Evolutionary conservation across 2,113 vertebrate species (phyloP).

Genomic region (Steatornis caripensis): DNA sequence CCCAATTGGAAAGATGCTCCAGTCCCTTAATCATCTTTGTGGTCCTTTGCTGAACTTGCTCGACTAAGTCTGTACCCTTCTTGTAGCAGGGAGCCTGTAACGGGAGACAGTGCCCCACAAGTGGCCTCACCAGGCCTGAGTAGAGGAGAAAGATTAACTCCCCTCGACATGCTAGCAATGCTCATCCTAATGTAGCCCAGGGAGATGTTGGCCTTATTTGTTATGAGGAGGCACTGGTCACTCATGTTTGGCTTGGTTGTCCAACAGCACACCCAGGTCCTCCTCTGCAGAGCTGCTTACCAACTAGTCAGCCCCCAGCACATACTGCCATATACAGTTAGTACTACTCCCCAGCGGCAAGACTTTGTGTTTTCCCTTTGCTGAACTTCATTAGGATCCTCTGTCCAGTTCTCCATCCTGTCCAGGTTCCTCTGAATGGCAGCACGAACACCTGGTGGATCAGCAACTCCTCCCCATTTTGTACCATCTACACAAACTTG

Average conservation of each 20-base stretch:
- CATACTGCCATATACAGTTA: background rate
- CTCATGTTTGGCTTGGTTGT: too few relatives aligned
- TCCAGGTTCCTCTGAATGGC: background rate
- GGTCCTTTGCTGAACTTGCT: background rate
- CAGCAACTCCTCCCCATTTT: background rate
- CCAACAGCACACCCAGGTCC: too few relatives aligned
- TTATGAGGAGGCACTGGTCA: too few relatives aligned
- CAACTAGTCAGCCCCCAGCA: background rate
- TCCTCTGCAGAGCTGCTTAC: background rate
- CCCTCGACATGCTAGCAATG: fast-evolving
- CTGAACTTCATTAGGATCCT: background rate
- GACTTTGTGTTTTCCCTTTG: background rate
- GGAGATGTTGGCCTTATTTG: too few relatives aligned
- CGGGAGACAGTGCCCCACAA: fast-evolving
- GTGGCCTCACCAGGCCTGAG: background rate
- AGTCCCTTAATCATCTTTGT: too few relatives aligned
- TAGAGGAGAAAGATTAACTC: background rate
- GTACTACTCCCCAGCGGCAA: background rate
- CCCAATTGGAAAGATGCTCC: background rate
- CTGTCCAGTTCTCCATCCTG: background rate
- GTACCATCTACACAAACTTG: background rate
- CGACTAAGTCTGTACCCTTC: fast-evolving
- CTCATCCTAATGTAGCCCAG: background rate
- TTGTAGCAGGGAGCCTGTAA: background rate
- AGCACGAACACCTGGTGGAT: background rate